Base-by-base conservation (phyloP, 1,140 invertebrate genomes). In the Aphaenogaster floridana region DNA sequence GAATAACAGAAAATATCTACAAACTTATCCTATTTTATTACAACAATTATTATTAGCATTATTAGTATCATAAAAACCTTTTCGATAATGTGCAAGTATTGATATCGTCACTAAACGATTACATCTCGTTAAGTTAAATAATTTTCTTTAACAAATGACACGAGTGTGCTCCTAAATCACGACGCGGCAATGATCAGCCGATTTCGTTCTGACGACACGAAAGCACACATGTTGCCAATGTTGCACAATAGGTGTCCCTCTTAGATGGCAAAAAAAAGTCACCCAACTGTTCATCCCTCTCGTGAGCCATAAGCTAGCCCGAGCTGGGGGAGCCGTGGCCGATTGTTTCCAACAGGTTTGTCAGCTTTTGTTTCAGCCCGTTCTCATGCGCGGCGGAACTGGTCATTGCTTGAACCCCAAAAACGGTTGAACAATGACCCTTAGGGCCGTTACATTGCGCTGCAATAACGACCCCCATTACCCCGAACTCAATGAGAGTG, bases 271-370 rank as follows among this genome's bases (percentile, higher is more conserved):
- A 94, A 94, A 94, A 93, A 95, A 95, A 95, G 93, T 93, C 94
- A 95, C 93, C 93, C 94, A 95, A 95, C 94, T 95, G 94, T 95
- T 95, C 93, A 95, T 95, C 94, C 93, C 93, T 91, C 48, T 68
- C 88, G 90, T 92, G 91, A 89, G 89, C 89, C 89, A 89, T 92
- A 91, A 93, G 92, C 92, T 89, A 86, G 90, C 87, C 91, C 91
- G 88, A 88, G 81, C 91, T 91, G 89, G 92, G 93, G 93, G 90
- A 93, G 91, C 92, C 76, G 86, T 80, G 86, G 74, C 83, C 93
- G 92, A 95, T 95, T 95, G 94, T 95, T 94, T 95, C 94, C 94
- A 95, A 95, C 94, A 95, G 94, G 94, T 95, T 94, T 95, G 91
- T 92, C 81, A 89, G 91, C 92, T 93, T 94, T 95, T 95, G 94